A percentile compares a stretch with the other conserved stretches of the same genome.
phyloP scores from a whole-genome alignment of 2,113 vertebrate species.

The Plecturocebus donacophilus region DNA sequence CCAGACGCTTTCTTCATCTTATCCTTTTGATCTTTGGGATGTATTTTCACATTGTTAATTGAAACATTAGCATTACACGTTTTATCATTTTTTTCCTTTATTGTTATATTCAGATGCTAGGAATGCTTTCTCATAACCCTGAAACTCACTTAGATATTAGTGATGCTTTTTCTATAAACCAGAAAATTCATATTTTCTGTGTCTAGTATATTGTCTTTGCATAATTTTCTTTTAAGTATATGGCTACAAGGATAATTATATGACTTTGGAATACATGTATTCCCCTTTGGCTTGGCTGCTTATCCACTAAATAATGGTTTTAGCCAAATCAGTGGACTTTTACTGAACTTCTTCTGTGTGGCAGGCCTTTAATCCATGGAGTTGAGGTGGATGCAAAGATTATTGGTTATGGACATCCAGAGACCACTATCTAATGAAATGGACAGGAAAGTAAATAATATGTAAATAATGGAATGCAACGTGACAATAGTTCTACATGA shows the following conservation, averaged over 20 bases:
- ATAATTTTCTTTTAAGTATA: neutral
- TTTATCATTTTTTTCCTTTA: neutral
- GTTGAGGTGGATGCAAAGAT: neutral
- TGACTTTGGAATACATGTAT: neutral
- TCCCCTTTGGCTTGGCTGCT: neutral
- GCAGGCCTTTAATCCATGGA: neutral
- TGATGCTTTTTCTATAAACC: neutral
- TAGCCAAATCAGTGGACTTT: neutral
- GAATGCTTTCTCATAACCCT: neutral
- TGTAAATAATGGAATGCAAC: neutral
- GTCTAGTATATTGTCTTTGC: neutral
- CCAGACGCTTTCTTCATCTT: neutral
- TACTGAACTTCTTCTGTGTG: neutral
- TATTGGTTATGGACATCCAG: neutral
- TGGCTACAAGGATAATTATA: neutral
- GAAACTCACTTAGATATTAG: neutral
- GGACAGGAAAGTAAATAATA: neutral
- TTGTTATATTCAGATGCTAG: neutral
- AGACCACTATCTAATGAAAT: neutral
- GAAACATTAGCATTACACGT: neutral
- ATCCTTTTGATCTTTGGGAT: neutral
- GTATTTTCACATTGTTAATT: neutral
- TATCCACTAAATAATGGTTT: conserved; percentile 21
- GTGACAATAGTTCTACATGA: neutral
- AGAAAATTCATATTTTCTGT: neutral